These are phyloP conservation scores for Oenanthe melanoleuca DNA, from an alignment of 2,113 vertebrate genomes.

Conservation along the genomic window DNA sequence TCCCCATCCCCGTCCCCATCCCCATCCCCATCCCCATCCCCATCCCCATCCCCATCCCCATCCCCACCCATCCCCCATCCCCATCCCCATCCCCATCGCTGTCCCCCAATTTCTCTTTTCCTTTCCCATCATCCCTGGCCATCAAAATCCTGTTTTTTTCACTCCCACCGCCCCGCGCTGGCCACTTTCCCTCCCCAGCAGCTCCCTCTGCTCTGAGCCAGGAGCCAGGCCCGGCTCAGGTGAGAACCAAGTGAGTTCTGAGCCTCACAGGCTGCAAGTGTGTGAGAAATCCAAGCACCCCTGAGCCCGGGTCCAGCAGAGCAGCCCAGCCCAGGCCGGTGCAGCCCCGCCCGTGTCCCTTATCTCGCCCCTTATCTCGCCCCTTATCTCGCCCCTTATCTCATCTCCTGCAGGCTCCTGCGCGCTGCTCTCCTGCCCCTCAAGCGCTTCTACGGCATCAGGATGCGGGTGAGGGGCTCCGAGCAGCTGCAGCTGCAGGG, in stretches of 20 bases:
- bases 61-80: too few relatives aligned
- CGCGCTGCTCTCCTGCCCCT: slow-evolving; percentile 74
- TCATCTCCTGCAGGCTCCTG: slow-evolving; percentile 48
- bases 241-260: not conserved
- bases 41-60: too few relatives aligned
- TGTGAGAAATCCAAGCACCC: not conserved
- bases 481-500: slow-evolving; percentile 72
- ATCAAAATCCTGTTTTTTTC: not conserved
- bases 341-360: not conserved
- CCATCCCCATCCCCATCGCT: not conserved
- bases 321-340: not conserved
- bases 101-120: not conserved
- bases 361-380: not conserved
- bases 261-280: not conserved
- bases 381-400: not conserved
- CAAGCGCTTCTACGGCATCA: slow-evolving; percentile 78
- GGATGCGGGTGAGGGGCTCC: slow-evolving; percentile 72
- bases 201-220: not conserved
- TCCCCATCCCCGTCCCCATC: too few relatives aligned
- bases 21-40: not conserved
- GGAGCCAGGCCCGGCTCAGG: not conserved
- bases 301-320: not conserved
- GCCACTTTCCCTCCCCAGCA: not conserved
- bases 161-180: not conserved
- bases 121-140: not conserved